These are phyloP conservation scores for Myrmophylax atrothorax DNA, from an alignment of 2,113 vertebrate genomes.

Conservation along the genomic window DNA sequence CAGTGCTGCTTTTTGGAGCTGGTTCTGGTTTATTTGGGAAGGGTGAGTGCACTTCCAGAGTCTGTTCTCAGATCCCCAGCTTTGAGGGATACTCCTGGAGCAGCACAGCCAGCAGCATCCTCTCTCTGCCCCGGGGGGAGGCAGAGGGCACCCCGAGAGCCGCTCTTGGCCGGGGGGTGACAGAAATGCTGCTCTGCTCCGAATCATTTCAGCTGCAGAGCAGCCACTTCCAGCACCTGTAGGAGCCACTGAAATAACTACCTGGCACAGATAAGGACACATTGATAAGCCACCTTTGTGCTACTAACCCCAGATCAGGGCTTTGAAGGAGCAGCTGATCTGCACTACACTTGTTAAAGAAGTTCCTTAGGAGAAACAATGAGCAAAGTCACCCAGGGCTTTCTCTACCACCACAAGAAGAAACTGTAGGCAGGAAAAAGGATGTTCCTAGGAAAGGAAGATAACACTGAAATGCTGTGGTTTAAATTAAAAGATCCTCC, in stretches of 20 bases:
- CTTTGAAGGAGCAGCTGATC: neutral
- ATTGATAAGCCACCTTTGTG: neutral
- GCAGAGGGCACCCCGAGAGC: neutral
- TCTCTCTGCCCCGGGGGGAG: neutral
- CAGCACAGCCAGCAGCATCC: neutral
- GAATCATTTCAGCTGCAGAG: neutral
- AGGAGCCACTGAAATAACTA: neutral
- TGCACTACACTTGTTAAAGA: neutral
- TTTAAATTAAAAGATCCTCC: neutral
- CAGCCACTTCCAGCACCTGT: neutral
- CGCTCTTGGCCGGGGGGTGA: neutral
- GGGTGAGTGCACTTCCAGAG: fast-evolving
- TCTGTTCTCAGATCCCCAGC: neutral
- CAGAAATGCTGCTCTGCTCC: neutral
- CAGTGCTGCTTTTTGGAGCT: neutral
- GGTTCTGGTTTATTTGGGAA: neutral
- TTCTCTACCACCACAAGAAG: neutral
- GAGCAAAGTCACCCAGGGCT: neutral
- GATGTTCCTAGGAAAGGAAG: neutral
- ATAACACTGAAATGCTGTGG: neutral
- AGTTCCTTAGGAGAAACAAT: neutral
- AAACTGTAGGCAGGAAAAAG: neutral
- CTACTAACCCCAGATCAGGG: neutral
- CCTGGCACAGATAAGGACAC: neutral
- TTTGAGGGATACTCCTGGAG: neutral